Conservation (phyloP, 2,113 vertebrate species). For the Platysternon megacephalum region DNA sequence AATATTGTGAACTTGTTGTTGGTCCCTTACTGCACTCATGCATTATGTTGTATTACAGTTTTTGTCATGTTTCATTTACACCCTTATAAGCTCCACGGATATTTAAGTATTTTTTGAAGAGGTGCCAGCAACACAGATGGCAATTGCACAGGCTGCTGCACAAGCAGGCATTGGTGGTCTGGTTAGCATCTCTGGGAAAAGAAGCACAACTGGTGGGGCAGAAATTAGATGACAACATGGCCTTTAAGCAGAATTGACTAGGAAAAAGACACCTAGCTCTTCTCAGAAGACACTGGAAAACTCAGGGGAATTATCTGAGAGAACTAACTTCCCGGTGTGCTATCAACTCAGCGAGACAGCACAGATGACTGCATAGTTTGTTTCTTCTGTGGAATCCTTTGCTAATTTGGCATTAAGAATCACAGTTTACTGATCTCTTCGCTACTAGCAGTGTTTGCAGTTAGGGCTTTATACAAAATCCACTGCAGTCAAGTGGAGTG, state of each 20-base stretch:
- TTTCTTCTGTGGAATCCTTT: background rate
- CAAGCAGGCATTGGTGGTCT: background rate
- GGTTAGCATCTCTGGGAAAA: background rate
- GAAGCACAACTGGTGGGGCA: background rate
- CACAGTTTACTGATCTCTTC: background rate
- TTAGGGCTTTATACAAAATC: background rate
- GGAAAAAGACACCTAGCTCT: background rate
- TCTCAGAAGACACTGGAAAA: background rate
- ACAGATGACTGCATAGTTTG: rapidly evolving
- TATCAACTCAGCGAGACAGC: background rate
- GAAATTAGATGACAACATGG: background rate
- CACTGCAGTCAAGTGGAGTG: background rate
- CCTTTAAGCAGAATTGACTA: background rate
- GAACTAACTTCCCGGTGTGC: background rate
- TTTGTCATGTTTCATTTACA: constrained; percentile 42
- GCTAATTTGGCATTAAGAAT: background rate
- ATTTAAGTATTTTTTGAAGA: constrained; percentile 53
- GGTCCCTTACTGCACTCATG: background rate
- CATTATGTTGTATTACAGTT: background rate
- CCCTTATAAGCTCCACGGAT: constrained; percentile 15
- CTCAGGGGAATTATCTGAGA: background rate
- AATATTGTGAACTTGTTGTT: background rate
- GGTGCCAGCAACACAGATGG: constrained; percentile 60
- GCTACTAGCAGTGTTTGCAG: background rate
- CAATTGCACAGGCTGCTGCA: constrained; percentile 15